Evolutionary conservation across 2,113 vertebrate genomes (phyloP).

Genomic region (Nothocercus julius): DNA sequence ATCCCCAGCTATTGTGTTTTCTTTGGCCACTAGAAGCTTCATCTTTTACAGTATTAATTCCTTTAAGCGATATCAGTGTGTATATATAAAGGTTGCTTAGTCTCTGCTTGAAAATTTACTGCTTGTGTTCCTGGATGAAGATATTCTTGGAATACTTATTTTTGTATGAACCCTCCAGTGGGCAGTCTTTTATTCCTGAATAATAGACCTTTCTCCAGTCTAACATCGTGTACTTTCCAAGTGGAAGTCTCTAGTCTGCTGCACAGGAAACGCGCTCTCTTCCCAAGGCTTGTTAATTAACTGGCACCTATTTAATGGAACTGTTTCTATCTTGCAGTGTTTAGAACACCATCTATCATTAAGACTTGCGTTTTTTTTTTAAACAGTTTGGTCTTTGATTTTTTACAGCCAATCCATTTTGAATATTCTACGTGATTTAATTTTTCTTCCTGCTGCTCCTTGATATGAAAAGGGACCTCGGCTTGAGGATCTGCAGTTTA

Average conservation of each 20-base stretch:
- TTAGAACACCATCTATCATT: neutral
- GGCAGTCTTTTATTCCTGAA: conserved; percentile 34
- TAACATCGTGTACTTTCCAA: conserved; percentile 44
- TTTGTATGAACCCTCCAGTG: neutral
- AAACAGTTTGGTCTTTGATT: neutral
- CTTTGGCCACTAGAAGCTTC: neutral
- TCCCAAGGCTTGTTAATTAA: conserved; percentile 51
- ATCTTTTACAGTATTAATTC: neutral
- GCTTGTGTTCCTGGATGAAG: conserved; percentile 31
- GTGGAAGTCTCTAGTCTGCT: conserved; percentile 21
- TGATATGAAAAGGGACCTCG: neutral
- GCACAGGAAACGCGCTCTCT: neutral
- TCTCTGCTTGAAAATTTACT: neutral
- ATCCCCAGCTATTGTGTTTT: neutral
- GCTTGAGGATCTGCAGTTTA: neutral
- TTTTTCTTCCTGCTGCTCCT: neutral
- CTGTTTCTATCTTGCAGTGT: neutral
- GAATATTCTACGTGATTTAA: neutral
- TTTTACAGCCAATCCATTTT: neutral
- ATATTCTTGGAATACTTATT: conserved; percentile 44
- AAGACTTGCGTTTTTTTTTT: neutral
- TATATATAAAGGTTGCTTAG: neutral
- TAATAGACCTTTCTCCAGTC: conserved; percentile 25
- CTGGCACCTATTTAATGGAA: conserved; percentile 29
- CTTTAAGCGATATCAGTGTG: neutral